Base-by-base conservation (phyloP, 35 echinoderm and acorn worm species). In the Nesometra sesokonis region DNA sequence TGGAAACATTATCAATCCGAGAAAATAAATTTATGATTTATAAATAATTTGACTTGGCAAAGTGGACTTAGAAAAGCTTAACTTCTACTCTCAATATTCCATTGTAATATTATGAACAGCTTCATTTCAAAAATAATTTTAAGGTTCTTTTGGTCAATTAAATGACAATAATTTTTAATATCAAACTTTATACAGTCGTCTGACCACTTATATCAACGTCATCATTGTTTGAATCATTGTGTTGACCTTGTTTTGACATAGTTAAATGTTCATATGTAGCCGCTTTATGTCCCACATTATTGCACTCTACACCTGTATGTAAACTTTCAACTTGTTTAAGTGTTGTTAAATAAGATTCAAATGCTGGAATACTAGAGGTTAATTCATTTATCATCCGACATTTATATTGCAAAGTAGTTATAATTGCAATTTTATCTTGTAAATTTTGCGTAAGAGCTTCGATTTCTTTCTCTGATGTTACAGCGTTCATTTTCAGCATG, bases 401-500 rank as follows among this genome's bases (percentile, higher is more conserved):
- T 39, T 83, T 83, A 31, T 37, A 30, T 37, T 36, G 81, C 35
- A 83, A 83, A n/a, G 34, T 34, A 11, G 81, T 38, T 11, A 39
- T 39, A 5, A 37, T 17, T 83, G 81, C 81, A 39, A 13, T 38
- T 39, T 83, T 83, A 27, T 83, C 81, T 37, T 38, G 34, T 23
- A 30, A 8, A 9, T 35, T 37, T 37, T 15, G 11, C n/a, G 37
- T 27, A 9, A 83, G 35, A 5, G 15, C 38, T 39, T 83, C 34
- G 15, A 83, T 29, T 30, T 83, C 15, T 39, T 35, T 38, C 57
- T 94, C 88, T 32, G 88, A 90, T 21, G 93, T 33, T 38, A 87
- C 86, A 43, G 91, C 13, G 0, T 80, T 86, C 77, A 35, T 91
- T 36, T 78, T 86, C 27, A 94, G 76, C 34, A 87, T 89, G 3